phyloP scores from a whole-genome alignment of 2,113 vertebrate genomes.

The Pan paniscus region DNA sequence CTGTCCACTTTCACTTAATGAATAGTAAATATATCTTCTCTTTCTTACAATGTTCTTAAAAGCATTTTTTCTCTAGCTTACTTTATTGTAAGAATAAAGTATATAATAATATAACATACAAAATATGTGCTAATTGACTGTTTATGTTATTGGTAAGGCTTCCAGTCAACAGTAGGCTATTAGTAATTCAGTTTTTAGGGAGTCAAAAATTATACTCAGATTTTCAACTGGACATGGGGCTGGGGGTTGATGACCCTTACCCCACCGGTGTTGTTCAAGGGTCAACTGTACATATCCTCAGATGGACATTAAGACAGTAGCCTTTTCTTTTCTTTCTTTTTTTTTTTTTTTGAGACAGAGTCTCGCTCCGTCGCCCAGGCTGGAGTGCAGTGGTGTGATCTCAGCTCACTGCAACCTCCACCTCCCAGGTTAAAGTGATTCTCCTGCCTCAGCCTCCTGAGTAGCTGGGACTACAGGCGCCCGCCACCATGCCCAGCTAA shows the following conservation, averaged over 20 bases:
- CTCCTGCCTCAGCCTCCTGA: too few species aligned
- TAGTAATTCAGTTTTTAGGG: background rate
- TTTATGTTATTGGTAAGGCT: background rate
- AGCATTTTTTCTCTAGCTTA: background rate
- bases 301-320: background rate
- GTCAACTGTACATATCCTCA: background rate
- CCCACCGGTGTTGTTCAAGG: background rate
- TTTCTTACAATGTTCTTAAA: background rate
- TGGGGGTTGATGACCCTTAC: background rate
- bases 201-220: background rate
- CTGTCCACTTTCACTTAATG: background rate
- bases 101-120: background rate
- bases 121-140: background rate
- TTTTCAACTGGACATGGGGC: background rate
- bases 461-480: too few species aligned
- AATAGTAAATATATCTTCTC: background rate
- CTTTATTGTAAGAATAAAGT: background rate
- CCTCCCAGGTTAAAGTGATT: too few species aligned
- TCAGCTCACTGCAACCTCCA: too few species aligned
- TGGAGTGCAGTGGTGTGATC: too few species aligned
- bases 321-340: background rate
- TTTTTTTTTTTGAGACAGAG: too few species aligned
- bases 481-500: too few species aligned
- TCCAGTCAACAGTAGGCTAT: background rate
- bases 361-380: too few species aligned